These are phyloP conservation scores for Pluvianellus socialis DNA, from an alignment of 2,113 vertebrate genomes.

Conservation along the genomic window DNA sequence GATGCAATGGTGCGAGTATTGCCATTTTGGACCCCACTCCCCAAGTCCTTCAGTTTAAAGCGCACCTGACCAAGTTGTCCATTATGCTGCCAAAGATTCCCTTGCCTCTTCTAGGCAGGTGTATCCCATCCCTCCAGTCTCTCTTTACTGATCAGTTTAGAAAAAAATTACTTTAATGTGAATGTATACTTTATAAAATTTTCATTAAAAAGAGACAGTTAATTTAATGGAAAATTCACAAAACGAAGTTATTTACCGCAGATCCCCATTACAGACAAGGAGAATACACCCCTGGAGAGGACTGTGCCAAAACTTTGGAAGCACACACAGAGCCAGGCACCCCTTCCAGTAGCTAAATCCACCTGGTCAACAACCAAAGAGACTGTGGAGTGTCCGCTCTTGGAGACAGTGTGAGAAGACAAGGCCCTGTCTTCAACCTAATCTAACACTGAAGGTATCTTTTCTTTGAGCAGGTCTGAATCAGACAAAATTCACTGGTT, in stretches of 20 bases:
- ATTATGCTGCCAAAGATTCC: not conserved
- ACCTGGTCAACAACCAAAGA: not conserved
- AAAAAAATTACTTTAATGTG: not conserved
- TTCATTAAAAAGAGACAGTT: fast-evolving
- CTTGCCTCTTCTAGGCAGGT: fast-evolving
- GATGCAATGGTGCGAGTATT: not conserved
- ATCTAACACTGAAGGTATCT: not conserved
- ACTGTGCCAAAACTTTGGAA: not conserved
- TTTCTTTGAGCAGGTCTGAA: not conserved
- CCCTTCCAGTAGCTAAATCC: not conserved
- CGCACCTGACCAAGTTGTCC: not conserved
- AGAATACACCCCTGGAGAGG: not conserved
- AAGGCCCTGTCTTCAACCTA: not conserved
- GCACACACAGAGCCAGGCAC: not conserved
- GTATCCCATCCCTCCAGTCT: not conserved
- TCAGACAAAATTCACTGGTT: not conserved
- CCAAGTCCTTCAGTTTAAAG: not conserved
- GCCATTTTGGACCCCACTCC: not conserved
- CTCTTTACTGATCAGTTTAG: not conserved
- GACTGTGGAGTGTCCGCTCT: not conserved
- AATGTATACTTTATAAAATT: not conserved
- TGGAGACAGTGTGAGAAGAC: not conserved
- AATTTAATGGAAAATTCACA: not conserved
- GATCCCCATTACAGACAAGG: fast-evolving
- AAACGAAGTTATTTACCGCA: not conserved